Base-by-base conservation (phyloP, 1,140 invertebrate species). In the Macrosteles quadrilineatus region DNA sequence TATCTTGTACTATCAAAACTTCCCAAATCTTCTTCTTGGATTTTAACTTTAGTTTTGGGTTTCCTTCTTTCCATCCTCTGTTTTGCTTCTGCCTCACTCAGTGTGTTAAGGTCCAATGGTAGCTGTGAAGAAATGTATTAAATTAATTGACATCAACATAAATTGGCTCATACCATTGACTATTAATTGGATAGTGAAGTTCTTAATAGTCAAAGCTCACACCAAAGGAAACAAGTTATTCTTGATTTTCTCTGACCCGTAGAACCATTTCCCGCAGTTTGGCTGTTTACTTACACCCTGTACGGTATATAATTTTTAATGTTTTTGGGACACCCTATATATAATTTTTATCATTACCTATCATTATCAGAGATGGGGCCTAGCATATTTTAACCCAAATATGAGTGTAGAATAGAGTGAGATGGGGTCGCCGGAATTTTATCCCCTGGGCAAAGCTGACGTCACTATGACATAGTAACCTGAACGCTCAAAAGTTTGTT, bases 1-100 rank as follows among this genome's bases (percentile, higher is more conserved):
- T 96, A 96, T 81, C 90, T 88, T 47, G 83, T 87, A 27, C 87
- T 84, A 83, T 93, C 90, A 80, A 90, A 96, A 66, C 83, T 85
- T 78, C 94, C 92, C 73, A 92, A 87, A 53, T 92, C 79, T 55
- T 87, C 85, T 78, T 93, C 89, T 71, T 93, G 89, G 73, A 87
- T 84, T 74, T 87, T 86, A 0, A 94, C 81, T 80, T 90, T 91
- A 53, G 86, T 86, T 77, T 90, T 91, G 19, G 90, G 89, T 82
- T 88, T 93, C 66, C 93, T 84, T 73, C 81, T 84, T 45, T 88
- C 85, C 17, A 95, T 63, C 73, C 87, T 85, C 0, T 77, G 64
- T 77, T 87, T 88, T 23, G 84, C 82, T 79, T 95, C 88, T 62
- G 87, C 86, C 76, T 91, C 89, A 53, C 85, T 84, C 19, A 96